These are phyloP conservation scores for Eupithecia vulgata DNA, from an alignment of 2,888 invertebrate species.

Conservation along the genomic window DNA sequence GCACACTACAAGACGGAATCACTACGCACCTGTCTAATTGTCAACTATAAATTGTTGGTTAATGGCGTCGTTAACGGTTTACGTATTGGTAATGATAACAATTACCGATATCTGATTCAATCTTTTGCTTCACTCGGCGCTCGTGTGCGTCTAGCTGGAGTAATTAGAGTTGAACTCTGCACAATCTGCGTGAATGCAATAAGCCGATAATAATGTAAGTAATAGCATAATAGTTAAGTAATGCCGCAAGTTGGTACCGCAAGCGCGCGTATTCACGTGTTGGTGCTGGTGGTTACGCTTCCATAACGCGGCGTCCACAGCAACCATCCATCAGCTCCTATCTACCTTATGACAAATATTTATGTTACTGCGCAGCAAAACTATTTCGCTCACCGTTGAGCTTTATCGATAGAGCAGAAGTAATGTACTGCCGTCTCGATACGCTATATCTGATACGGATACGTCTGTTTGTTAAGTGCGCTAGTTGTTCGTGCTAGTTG, in stretches of 20 bases:
- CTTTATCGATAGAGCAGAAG: slow-evolving; percentile 82
- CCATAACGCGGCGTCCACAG: slow-evolving; percentile 62
- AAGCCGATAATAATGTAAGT: slow-evolving; percentile 23
- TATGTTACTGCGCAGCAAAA: slow-evolving; percentile 79
- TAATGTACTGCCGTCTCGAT: slow-evolving; percentile 81
- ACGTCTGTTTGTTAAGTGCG: slow-evolving; percentile 83
- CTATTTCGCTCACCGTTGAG: slow-evolving; percentile 83
- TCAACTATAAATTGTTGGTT: slow-evolving; percentile 61
- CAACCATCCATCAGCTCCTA: slow-evolving; percentile 78
- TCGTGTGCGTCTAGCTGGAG: slow-evolving; percentile 40
- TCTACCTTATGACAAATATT: slow-evolving; percentile 83
- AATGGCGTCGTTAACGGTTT: slow-evolving; percentile 61
- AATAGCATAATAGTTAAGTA: slow-evolving; percentile 27
- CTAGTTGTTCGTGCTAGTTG: slow-evolving; percentile 79
- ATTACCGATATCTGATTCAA: slow-evolving; percentile 59
- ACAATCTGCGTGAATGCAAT: slow-evolving; percentile 21
- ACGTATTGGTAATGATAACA: slow-evolving; percentile 57
- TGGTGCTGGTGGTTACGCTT: slow-evolving; percentile 51
- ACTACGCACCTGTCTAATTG: slow-evolving; percentile 60
- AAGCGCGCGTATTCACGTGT: slow-evolving; percentile 42
- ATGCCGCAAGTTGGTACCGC: slow-evolving; percentile 7
- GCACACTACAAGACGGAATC: slow-evolving; percentile 50
- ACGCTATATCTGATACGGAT: slow-evolving; percentile 82
- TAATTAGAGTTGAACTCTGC: slow-evolving; percentile 26
- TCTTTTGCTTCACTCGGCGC: slow-evolving; percentile 56